Percentiles rank a stretch among this genome's conserved stretches.
These are phyloP conservation scores for Endotricha flammealis DNA, from an alignment of 2,888 invertebrate genomes.

Conservation along the genomic window DNA sequence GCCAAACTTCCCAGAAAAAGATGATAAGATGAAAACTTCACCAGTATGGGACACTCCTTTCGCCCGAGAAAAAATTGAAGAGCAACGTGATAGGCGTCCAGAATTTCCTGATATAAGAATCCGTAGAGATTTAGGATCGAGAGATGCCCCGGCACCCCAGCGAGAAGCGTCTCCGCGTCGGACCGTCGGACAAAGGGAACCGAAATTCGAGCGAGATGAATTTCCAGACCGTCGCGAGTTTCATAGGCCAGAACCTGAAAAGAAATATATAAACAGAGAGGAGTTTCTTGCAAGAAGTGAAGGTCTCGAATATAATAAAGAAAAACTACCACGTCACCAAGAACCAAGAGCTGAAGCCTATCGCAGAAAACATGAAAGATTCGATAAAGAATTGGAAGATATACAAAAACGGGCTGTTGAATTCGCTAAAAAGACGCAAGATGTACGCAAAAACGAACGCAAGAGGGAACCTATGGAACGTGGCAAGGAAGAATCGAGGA, in stretches of 20 bases:
- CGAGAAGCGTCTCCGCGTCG: constrained; percentile 16
- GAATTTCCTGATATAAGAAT: constrained; percentile 14
- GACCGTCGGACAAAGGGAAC: constrained; percentile 13
- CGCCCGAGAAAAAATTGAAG: constrained; percentile 23
- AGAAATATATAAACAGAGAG: constrained; percentile 15
- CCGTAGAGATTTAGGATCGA: constrained; percentile 15
- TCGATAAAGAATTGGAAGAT: constrained; percentile 56
- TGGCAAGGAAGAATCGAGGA: constrained; percentile 24
- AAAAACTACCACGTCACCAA: constrained; percentile 23
- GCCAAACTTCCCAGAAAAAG: constrained; percentile 26
- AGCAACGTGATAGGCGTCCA: constrained; percentile 11
- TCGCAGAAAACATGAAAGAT: constrained; percentile 20
- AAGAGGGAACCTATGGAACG: constrained; percentile 25
- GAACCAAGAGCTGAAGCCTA: background rate
- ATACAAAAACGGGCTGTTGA: constrained; percentile 54
- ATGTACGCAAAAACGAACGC: constrained; percentile 34
- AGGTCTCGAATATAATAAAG: constrained; percentile 8
- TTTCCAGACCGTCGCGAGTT: constrained; percentile 11
- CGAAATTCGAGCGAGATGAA: constrained; percentile 11
- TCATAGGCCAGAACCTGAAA: constrained; percentile 5
- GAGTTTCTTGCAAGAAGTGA: constrained; percentile 8
- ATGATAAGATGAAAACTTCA: constrained; percentile 4
- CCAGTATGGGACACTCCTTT: constrained; percentile 28
- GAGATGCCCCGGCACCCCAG: constrained; percentile 8
- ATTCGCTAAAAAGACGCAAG: constrained; percentile 52